Conservation (phyloP, 2,888 invertebrate genomes). For the Acronicta aceris region DNA sequence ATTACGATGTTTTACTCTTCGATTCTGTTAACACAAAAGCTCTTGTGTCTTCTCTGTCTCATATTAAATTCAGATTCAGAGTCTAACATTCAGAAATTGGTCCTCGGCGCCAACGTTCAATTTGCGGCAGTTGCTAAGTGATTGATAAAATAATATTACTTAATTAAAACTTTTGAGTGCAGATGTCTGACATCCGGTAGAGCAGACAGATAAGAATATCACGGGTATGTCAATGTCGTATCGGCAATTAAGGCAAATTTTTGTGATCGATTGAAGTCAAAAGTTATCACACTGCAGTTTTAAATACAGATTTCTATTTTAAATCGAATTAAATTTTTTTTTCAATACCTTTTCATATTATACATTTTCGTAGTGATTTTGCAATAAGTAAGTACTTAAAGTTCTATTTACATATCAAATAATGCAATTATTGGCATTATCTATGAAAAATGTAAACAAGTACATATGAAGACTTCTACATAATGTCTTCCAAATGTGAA, state of each 20-base stretch:
- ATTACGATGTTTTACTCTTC: not conserved
- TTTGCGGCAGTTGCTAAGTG: slow-evolving; percentile 1
- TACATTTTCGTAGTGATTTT: too few species aligned
- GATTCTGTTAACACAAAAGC: slow-evolving; percentile 12
- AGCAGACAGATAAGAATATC: slow-evolving; percentile 20
- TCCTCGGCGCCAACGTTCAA: slow-evolving; percentile 3
- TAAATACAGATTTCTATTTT: not conserved
- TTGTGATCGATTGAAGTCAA: slow-evolving; percentile 12
- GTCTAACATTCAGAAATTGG: not conserved
- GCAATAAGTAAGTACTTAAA: too few species aligned
- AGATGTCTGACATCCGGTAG: not conserved
- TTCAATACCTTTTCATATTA: too few species aligned
- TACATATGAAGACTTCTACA: too few species aligned
- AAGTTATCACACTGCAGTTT: slow-evolving; percentile 5
- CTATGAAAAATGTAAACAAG: too few species aligned
- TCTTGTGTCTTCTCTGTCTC: slow-evolving; percentile 1
- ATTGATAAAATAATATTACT: slow-evolving; percentile 14
- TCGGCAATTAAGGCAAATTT: slow-evolving; percentile 14
- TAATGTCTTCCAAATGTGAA: too few species aligned
- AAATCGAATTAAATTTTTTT: too few species aligned
- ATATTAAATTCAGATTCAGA: slow-evolving; percentile 17
- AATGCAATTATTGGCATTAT: too few species aligned
- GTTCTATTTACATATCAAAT: too few species aligned
- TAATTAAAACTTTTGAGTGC: slow-evolving; percentile 17
- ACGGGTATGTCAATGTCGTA: slow-evolving; percentile 29